Base-by-base conservation (phyloP, 2,113 vertebrate species). In the Corynorhinus townsendii region DNA sequence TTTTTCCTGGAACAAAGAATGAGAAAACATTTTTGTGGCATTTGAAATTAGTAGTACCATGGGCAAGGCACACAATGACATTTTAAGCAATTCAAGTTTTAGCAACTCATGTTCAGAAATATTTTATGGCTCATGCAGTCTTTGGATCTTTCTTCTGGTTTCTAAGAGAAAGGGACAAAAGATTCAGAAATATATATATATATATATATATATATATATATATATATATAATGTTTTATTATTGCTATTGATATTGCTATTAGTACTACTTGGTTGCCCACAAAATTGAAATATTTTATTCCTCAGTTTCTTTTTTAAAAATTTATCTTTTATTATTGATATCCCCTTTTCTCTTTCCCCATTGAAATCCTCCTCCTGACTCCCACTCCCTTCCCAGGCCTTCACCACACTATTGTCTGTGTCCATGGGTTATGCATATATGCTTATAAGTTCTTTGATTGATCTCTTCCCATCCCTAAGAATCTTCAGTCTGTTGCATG, bases 61-160 rank as follows among this genome's bases (percentile, higher is more conserved):
- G 83, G 64, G n/a, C 75, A 4, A 95, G 33, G 38, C 89, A 94
- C 64, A 94, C 66, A 95, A 33, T 64, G 69, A 52, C 54, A 86
- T 91, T 95, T 94, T 68, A 86, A 90, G 24, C 20, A 76, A 89
- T 86, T 93, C 43, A 79, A 68, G n/a, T 56, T 91, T 96, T 89
- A 93, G 35, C n/a, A 86, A 52, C 38, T 96, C 69, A 24, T 80
- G 47, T 80, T 86, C 43, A 89, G 86, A 96, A 93, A 80, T 95
- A 82, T n/a, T 95, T 93, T 95, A 80, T 38, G 66, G 40, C 47
- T 88, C 49, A 30, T 16, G 22, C 9, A 92, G 5, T 80, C 28
- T 91, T 79, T 19, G 38, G 68, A 35, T 38, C 3, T 47, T 93
- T 93, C 9, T 73, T 19, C 40, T 79, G 19, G 43, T 89, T 73